Conservation (phyloP, 2,888 invertebrate species). For the Cheilosia vernalis region DNA sequence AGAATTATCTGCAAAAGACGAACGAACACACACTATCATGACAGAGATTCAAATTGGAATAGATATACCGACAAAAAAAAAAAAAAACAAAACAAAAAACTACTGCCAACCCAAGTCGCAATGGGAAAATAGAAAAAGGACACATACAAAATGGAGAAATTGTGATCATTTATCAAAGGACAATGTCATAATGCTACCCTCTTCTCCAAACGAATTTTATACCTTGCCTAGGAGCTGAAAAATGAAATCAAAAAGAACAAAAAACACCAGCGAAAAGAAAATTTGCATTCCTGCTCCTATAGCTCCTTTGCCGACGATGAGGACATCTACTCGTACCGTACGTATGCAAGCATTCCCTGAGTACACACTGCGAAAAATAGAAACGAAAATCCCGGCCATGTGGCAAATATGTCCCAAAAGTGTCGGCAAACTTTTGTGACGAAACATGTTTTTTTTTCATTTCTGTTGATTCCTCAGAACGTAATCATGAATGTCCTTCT, state of each 20-base stretch:
- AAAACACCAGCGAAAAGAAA: conserved; percentile 23
- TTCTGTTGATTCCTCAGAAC: background rate
- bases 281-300: conserved; percentile 57
- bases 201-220: conserved; percentile 39
- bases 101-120: conserved; percentile 13
- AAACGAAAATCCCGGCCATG: conserved; percentile 11
- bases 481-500: conserved; percentile 38
- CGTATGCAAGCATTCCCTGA: conserved; percentile 37
- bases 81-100: conserved; percentile 4
- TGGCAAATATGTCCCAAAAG: conserved; percentile 67
- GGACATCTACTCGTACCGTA: no score
- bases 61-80: conserved; percentile 54
- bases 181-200: conserved; percentile 74
- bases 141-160: conserved; percentile 60
- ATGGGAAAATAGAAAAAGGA: conserved; percentile 36
- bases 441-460: background rate
- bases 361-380: conserved; percentile 26
- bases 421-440: conserved; percentile 63
- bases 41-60: conserved; percentile 74
- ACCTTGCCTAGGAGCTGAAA: background rate
- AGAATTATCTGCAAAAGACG: conserved; percentile 74
- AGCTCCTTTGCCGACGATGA: conserved; percentile 8
- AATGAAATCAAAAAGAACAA: background rate
- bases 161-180: conserved; percentile 75
- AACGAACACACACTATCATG: conserved; percentile 71